Percentiles rank a stretch among this genome's conserved stretches.
Evolutionary conservation across 2,888 invertebrate species (phyloP).

Genomic region (Ectemnius lituratus): DNA sequence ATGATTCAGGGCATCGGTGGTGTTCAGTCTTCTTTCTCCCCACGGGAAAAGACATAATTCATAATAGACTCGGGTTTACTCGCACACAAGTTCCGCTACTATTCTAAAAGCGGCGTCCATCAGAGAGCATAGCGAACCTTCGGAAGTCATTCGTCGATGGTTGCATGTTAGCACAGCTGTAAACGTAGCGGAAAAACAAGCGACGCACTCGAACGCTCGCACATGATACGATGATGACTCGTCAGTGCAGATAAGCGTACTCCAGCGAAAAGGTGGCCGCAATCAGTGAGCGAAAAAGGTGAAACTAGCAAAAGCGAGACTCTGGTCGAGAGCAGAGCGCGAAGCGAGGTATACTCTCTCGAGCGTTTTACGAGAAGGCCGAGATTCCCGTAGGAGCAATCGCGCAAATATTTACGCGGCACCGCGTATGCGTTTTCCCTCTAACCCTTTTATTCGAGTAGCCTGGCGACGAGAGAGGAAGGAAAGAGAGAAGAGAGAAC

Average conservation of each 20-base stretch:
- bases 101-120: too few species aligned
- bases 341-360: not conserved
- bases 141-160: too few species aligned
- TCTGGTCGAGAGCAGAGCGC: too few species aligned
- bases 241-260: not conserved
- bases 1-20: not conserved
- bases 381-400: slow-evolving; percentile 52
- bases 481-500: too few species aligned
- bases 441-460: slow-evolving; percentile 47
- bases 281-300: not conserved
- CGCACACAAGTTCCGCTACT: not conserved
- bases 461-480: slow-evolving; percentile 6
- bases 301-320: not conserved
- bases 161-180: slow-evolving; percentile 10
- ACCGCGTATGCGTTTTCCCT: slow-evolving; percentile 34
- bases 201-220: not conserved
- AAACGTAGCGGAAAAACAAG: too few species aligned
- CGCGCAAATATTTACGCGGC: slow-evolving; percentile 60
- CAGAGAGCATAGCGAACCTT: too few species aligned
- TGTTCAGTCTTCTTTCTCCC: not conserved
- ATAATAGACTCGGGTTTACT: not conserved
- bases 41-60: not conserved
- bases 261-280: not conserved
- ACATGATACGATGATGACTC: not conserved
- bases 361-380: not conserved